Conservation (phyloP, 2,797 vertebrate genomes). For the Dryobates pubescens region DNA sequence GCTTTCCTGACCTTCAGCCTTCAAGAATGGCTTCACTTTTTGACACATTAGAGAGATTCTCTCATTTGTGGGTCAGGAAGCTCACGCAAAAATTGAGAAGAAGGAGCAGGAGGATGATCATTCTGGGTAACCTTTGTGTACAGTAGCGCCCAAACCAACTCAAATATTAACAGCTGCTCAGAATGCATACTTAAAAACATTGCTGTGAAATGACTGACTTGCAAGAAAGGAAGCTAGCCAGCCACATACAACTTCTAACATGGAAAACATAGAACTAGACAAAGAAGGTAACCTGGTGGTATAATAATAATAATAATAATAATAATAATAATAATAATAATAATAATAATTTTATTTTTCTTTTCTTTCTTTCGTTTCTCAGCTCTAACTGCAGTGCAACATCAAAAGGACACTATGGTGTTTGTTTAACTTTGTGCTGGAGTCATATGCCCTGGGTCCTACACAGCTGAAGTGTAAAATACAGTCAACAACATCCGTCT, state of each 20-base stretch:
- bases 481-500: neutral
- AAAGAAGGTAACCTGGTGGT: neutral
- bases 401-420: neutral
- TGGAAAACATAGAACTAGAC: neutral
- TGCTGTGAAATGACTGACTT: neutral
- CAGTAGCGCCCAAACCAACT: neutral
- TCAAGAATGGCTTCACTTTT: neutral
- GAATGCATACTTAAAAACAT: neutral
- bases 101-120: neutral
- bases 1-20: slow-evolving; percentile 11
- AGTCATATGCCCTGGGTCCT: neutral
- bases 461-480: neutral
- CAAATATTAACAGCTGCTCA: neutral
- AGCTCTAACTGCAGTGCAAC: neutral
- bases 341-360: too few species aligned
- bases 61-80: neutral
- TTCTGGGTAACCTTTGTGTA: neutral
- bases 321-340: too few species aligned
- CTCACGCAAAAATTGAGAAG: neutral
- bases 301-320: too few species aligned
- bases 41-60: neutral
- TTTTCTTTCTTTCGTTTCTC: neutral
- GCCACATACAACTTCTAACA: neutral
- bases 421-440: neutral
- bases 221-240: neutral